A percentile compares a stretch with the other conserved stretches of the same genome.
phyloP scores from a whole-genome alignment of 2,113 vertebrate species.

The Tychaedon coryphoeus region DNA sequence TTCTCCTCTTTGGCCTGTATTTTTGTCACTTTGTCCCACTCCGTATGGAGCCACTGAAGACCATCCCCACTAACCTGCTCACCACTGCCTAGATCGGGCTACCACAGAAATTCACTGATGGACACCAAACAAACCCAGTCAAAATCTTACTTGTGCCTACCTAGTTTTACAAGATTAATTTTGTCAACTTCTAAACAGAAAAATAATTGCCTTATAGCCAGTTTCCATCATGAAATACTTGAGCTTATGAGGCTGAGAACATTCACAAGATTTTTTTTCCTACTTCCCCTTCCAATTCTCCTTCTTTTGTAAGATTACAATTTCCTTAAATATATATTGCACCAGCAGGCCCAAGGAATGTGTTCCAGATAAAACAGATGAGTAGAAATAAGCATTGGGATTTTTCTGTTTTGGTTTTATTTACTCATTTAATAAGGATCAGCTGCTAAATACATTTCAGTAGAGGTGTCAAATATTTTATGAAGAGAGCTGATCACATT shows the following conservation, averaged over 20 bases:
- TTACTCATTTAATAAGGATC: neutral
- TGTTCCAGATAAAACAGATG: constrained; percentile 10
- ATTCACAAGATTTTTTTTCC: neutral
- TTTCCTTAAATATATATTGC: constrained; percentile 17
- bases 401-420: neutral
- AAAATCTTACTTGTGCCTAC: neutral
- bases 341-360: neutral
- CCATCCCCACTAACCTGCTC: neutral
- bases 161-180: neutral
- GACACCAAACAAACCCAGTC: neutral
- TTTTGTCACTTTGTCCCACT: neutral
- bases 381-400: neutral
- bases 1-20: neutral
- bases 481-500: neutral
- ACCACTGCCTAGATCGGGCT: neutral
- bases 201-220: neutral
- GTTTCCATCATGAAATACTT: neutral
- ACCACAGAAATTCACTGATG: neutral
- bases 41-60: neutral
- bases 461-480: constrained; percentile 31
- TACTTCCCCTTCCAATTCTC: neutral
- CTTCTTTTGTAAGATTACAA: neutral
- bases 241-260: neutral
- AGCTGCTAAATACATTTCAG: constrained; percentile 42
- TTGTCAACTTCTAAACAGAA: neutral